Percentiles rank a stretch among this genome's conserved stretches.
Evolutionary conservation across 2,797 vertebrate species (phyloP).

Genomic region (Acanthiza pusilla): DNA sequence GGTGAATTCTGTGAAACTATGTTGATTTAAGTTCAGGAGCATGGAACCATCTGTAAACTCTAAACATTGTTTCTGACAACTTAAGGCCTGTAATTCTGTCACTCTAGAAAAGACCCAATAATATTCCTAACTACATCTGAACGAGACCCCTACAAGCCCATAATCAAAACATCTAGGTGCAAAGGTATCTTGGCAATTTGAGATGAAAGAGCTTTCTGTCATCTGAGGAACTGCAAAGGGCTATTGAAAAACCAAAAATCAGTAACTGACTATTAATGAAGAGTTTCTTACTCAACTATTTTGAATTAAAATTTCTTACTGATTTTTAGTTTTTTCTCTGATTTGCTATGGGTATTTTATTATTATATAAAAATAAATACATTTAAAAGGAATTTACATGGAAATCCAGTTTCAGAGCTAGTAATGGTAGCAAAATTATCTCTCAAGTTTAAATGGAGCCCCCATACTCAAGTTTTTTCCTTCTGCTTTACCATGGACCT

Average conservation of each 20-base stretch:
- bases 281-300: not conserved
- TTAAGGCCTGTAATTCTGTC: constrained; percentile 24
- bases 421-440: not conserved
- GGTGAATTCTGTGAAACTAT: constrained; percentile 10
- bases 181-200: not conserved
- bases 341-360: not conserved
- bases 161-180: not conserved
- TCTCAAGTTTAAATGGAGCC: not conserved
- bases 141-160: not conserved
- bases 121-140: constrained; percentile 41
- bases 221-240: not conserved
- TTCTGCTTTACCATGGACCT: not conserved
- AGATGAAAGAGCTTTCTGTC: not conserved
- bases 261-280: not conserved
- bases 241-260: not conserved
- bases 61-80: constrained; percentile 41
- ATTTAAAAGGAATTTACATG: not conserved
- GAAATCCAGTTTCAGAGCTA: not conserved
- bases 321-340: not conserved
- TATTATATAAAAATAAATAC: not conserved
- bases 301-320: not conserved
- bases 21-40: not conserved
- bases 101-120: constrained; percentile 36
- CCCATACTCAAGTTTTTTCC: rapidly evolving
- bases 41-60: constrained; percentile 45